Evolutionary conservation across 2,797 vertebrate species (phyloP).

Genomic region (Melanotaenia trifasciata): DNA sequence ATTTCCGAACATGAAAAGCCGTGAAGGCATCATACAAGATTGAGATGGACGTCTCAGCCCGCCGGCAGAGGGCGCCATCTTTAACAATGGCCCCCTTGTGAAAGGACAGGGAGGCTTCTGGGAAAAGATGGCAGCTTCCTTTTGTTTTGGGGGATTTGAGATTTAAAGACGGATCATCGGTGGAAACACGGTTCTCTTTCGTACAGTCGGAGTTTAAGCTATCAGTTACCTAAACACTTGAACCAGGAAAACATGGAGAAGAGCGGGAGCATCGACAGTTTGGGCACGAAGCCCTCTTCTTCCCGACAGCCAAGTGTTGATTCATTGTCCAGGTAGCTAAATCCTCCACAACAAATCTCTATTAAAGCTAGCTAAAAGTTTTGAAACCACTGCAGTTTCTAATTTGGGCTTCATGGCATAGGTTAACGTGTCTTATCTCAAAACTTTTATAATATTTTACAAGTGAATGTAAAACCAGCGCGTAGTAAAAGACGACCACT

Average conservation of each 20-base stretch:
- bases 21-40: not conserved
- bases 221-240: not conserved
- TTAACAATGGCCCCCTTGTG: conserved; percentile 1
- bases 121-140: conserved; percentile 87
- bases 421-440: not conserved
- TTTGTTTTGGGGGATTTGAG: conserved; percentile 61
- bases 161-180: conserved; percentile 29
- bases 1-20: not conserved
- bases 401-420: not conserved
- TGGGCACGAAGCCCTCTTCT: conserved; percentile 81
- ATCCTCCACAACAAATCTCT: not conserved
- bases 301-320: conserved; percentile 83
- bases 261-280: conserved; percentile 80
- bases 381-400: not conserved
- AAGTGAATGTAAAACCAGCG: not conserved
- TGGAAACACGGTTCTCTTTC: not conserved
- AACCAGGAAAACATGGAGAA: conserved; percentile 77
- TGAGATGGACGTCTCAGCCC: accelerated
- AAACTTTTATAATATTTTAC: not conserved
- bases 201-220: not conserved
- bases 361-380: conserved; percentile 35
- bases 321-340: conserved; percentile 83
- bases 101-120: conserved; percentile 64
- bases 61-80: conserved; percentile 54
- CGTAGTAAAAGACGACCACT: not conserved